Percentiles rank a stretch among this genome's conserved stretches.
phyloP scores from a whole-genome alignment of 2,113 vertebrate genomes.

The Ochotona curzoniae region DNA sequence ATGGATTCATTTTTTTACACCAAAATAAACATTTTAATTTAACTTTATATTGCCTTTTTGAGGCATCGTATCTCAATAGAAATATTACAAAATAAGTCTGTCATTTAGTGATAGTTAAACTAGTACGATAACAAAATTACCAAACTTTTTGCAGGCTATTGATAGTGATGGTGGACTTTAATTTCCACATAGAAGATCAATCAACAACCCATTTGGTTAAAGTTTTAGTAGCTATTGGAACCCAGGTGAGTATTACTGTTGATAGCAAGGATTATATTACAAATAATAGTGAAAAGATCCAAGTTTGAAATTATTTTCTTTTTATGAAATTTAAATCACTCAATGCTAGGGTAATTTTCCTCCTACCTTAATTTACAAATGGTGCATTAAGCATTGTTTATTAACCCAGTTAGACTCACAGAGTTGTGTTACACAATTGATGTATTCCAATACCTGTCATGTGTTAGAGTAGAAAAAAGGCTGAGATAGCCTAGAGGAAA shows the following conservation, averaged over 20 bases:
- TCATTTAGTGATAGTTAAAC: background rate
- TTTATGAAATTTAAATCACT: background rate
- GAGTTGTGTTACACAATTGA: background rate
- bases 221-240: background rate
- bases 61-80: background rate
- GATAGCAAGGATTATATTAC: background rate
- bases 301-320: conserved; percentile 17
- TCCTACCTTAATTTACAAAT: background rate
- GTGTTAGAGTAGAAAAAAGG: background rate
- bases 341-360: background rate
- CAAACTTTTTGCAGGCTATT: background rate
- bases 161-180: background rate
- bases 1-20: too few relatives aligned
- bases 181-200: background rate
- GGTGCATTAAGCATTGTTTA: background rate
- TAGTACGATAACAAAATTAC: background rate
- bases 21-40: too few relatives aligned
- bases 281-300: background rate
- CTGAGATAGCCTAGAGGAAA: background rate
- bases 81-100: background rate
- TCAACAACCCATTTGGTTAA: background rate
- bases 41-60: too few relatives aligned
- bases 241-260: background rate
- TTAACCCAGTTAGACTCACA: background rate
- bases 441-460: background rate